phyloP scores from a whole-genome alignment of 2,797 vertebrate species.

The Limnodromus scolopaceus region DNA sequence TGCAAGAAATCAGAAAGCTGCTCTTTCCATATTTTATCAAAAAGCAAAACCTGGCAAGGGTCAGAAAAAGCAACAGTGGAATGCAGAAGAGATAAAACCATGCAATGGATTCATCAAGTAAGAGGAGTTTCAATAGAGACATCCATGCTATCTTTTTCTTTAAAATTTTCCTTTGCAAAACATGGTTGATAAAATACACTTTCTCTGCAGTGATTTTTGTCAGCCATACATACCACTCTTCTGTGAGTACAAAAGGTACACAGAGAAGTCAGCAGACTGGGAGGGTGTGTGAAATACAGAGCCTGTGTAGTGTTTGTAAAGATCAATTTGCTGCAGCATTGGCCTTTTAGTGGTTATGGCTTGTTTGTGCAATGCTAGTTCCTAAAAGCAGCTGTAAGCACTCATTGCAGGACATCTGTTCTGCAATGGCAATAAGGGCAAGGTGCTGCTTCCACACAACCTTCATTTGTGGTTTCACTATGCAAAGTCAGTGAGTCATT shows the following conservation, averaged over 20 bases:
- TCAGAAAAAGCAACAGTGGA: background rate
- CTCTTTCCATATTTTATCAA: background rate
- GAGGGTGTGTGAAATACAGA: background rate
- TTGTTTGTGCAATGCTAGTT: background rate
- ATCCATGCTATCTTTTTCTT: background rate
- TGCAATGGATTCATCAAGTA: background rate
- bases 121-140: background rate
- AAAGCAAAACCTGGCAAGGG: background rate
- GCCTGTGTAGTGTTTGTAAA: background rate
- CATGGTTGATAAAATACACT: background rate
- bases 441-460: background rate
- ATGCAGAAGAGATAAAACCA: background rate
- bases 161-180: background rate
- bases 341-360: background rate
- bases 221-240: background rate
- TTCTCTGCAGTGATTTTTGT: background rate
- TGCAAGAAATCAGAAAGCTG: background rate
- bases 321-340: background rate
- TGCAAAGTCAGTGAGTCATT: background rate
- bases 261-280: background rate
- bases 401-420: background rate
- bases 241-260: background rate
- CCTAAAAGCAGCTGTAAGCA: background rate
- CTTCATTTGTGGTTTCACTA: background rate
- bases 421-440: background rate